A percentile compares a stretch with the other conserved stretches of the same genome.
phyloP scores from a whole-genome alignment of 2,113 vertebrate genomes.

The Menidia beryllina region DNA sequence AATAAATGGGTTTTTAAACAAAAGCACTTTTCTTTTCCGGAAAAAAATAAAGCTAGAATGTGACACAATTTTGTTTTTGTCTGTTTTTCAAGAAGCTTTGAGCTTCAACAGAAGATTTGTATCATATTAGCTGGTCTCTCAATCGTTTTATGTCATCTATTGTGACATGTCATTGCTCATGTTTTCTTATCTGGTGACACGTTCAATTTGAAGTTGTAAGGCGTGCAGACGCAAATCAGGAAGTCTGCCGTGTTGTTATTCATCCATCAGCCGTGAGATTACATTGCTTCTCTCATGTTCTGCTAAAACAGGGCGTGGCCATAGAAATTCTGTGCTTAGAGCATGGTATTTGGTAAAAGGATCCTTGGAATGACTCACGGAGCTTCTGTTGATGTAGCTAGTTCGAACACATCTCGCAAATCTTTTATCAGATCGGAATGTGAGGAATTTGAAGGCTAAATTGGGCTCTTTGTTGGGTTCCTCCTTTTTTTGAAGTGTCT shows the following conservation, averaged over 20 bases:
- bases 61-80: not conserved
- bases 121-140: not conserved
- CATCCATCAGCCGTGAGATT: not conserved
- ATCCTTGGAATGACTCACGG: not conserved
- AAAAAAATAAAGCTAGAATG: too few relatives aligned
- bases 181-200: not conserved
- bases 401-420: not conserved
- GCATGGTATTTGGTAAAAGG: too few relatives aligned
- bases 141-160: not conserved
- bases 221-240: not conserved
- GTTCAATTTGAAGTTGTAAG: not conserved
- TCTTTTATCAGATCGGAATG: not conserved
- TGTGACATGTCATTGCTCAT: not conserved
- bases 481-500: not conserved
- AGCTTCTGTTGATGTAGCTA: not conserved
- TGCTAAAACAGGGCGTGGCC: not conserved
- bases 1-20: too few relatives aligned
- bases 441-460: not conserved
- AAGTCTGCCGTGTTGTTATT: not conserved
- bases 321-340: not conserved
- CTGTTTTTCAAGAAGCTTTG: too few relatives aligned
- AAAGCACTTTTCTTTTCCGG: too few relatives aligned
- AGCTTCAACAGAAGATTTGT: too few relatives aligned
- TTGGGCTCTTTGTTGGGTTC: not conserved
- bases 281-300: not conserved